A percentile compares a stretch with the other conserved stretches of the same genome.
phyloP scores from a whole-genome alignment of 2,113 vertebrate species.

The Atlantisia rogersi region DNA sequence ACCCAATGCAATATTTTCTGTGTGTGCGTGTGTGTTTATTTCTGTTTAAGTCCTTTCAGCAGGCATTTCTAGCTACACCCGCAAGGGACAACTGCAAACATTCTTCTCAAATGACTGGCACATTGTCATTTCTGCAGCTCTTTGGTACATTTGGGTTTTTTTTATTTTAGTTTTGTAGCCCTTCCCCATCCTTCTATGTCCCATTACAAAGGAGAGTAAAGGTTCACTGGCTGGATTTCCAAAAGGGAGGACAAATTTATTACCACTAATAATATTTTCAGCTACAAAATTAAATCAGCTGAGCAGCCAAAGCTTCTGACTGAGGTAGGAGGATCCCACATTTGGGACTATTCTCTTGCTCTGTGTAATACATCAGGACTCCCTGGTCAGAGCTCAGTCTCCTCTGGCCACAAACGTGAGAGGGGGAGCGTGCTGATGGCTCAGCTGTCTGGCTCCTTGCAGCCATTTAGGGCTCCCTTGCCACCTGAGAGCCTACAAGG shows the following conservation, averaged over 20 bases:
- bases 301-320: slow-evolving; percentile 41
- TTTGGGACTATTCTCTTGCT: slow-evolving; percentile 30
- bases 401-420: not conserved
- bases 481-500: not conserved
- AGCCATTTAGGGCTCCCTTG: not conserved
- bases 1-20: fast-evolving
- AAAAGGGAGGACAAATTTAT: slow-evolving; percentile 23
- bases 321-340: slow-evolving; percentile 8
- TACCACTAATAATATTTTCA: slow-evolving; percentile 45
- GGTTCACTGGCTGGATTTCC: slow-evolving; percentile 39
- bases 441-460: not conserved
- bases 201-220: slow-evolving; percentile 13
- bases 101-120: slow-evolving; percentile 30
- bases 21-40: not conserved
- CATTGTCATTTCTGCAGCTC: not conserved
- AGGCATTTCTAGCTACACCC: not conserved
- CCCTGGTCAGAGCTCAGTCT: not conserved
- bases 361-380: slow-evolving; percentile 36
- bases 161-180: not conserved
- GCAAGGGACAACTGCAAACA: not conserved
- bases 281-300: slow-evolving; percentile 37
- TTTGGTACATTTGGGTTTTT: not conserved
- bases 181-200: not conserved
- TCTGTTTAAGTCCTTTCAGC: not conserved
- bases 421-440: not conserved